Evolutionary conservation across 2,113 vertebrate species (phyloP), one percentile per base, ranked within the genome.

Genomic region (Chloropsis cyanopogon): DNA sequence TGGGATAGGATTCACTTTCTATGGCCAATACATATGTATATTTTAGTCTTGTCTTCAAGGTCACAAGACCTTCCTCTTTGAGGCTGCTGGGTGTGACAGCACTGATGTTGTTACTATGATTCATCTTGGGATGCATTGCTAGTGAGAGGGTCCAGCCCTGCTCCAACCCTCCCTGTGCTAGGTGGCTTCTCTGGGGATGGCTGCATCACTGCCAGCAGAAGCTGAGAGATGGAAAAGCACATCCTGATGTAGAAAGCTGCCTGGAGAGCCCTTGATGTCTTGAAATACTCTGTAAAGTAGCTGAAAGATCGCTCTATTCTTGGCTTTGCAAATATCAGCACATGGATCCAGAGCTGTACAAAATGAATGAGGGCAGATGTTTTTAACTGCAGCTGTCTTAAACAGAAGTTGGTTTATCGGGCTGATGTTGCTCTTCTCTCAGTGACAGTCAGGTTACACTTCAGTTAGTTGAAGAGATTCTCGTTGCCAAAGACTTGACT

Each of bases 401-500:
- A 92, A 56, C 87, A 82, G 64, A 64, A 65, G 15, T 86, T 84
- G 73, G 47, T 87, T 96, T 89, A 64, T 75, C 0, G 0, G 41
- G 41, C 73, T 92, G 61, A 64, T 71, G 42, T 65, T 90, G 84
- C 52, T 84, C 57, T 89, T 89, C 69, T 91, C 21, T 83, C 56
- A 12, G 37, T 49, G 57, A 47, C 42, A 78, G 68, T 41, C 72
- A 63, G 78, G 73, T 93, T 87, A 79, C 70, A 35, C 75, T 95
- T 91, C 53, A 87, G 63, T 87, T 92, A 20, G 47, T 95, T 93
- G 61, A 89, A 95, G 86, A 78, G 78, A 53, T 72, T 75, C 61
- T 89, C 28, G 9, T 84, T 94, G 60, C 39, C 65, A 75, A 89
- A 65, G 49, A 28, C 29, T 92, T 83, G 71, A 86, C 77, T 96